Percentiles rank a stretch among this genome's conserved stretches.
Evolutionary conservation across 2,113 vertebrate genomes (phyloP).

Genomic region (Sinocyclocheilus maitianheensis): DNA sequence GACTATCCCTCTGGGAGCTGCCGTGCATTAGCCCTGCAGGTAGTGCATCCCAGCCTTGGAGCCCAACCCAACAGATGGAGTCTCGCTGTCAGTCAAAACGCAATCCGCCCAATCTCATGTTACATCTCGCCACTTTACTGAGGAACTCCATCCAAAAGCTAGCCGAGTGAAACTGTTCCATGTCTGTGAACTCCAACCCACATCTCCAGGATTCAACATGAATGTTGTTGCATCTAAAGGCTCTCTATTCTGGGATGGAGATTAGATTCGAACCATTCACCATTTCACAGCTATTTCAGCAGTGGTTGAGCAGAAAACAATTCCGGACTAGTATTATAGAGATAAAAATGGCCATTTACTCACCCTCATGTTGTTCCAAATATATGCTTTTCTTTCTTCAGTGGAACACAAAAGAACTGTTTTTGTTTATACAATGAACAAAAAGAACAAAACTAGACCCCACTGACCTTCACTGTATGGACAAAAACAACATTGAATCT

Average conservation of each 20-base stretch:
- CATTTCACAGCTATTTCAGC: slow-evolving; percentile 7
- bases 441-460: not conserved
- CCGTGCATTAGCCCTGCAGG: slow-evolving; percentile 56
- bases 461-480: not conserved
- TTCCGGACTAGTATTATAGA: not conserved
- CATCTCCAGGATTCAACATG: not conserved
- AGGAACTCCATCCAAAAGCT: slow-evolving; percentile 4
- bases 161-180: not conserved
- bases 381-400: not conserved
- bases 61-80: slow-evolving; percentile 34
- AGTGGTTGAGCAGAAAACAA: slow-evolving; percentile 6
- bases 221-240: not conserved
- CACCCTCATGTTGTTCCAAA: not conserved
- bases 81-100: slow-evolving; percentile 38
- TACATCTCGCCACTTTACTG: slow-evolving; percentile 14
- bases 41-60: slow-evolving; percentile 38
- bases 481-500: no score
- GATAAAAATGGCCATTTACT: not conserved
- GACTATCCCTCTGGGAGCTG: slow-evolving; percentile 44
- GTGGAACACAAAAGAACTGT: not conserved
- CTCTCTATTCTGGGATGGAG: not conserved
- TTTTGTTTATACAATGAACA: not conserved
- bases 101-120: slow-evolving; percentile 3
- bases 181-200: slow-evolving; percentile 13
- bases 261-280: slow-evolving; percentile 19